Base-by-base conservation (phyloP, 2,113 vertebrate species). In the Spea bombifrons region DNA sequence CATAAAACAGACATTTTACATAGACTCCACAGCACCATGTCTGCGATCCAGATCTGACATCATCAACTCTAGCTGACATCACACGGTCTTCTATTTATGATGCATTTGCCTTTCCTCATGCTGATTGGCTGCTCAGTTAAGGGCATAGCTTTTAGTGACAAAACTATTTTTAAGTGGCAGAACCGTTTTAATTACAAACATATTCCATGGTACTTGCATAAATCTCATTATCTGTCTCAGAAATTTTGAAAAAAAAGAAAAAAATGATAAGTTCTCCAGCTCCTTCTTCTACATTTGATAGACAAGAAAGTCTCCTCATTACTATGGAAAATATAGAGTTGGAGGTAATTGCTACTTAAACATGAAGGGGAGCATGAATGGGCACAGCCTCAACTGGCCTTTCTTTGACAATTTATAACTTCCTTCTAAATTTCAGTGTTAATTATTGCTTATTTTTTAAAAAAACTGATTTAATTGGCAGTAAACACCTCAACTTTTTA, bases 281-380 rank as follows among this genome's bases (percentile, higher is more conserved):
- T 88, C 89, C 88, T 89, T 85, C 88, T 85, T 73, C 78, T 70
- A 71, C 84, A 81, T 92, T 93, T 94, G 93, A 94, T 89, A 90
- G 93, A 92, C 90, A 87, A 92, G 92, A 92, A 89, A 90, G 91
- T 90, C 83, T 90, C 90, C 91, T 94, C 92, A 95, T 95, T 95
- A 94, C 92, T 93, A 94, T 95, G 91, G 93, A 94, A 95, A 95
- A 94, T 95, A 95, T 90, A 94, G 93, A 93, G 93, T 95, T 95
- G 92, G 89, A 88, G 86, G 90, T 94, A 95, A 95, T 95, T 95
- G 91, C 93, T 90, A 89, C 92, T 90, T 91, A 90, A 91, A 90
- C 88, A 89, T 94, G 93, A 93, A 95, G 92, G 90, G 91, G 92
- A 91, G 90, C 90, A 92, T 88, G 90, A 93, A 88, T 91, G 92